Conservation (phyloP, 2,113 vertebrate species). For the Cisticola juncidis region DNA sequence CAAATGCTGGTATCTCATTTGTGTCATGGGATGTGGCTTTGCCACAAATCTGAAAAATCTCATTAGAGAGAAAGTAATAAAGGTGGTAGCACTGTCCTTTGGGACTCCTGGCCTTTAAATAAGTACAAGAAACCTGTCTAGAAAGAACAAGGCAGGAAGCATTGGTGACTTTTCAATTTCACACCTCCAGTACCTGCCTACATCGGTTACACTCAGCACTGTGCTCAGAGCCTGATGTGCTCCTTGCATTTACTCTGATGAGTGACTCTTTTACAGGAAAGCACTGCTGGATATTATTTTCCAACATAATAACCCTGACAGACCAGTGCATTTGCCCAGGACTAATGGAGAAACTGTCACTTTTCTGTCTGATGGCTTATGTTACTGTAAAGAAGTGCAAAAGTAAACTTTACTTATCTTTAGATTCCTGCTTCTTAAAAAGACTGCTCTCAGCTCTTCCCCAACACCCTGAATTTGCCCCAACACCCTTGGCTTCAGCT, state of each 20-base stretch:
- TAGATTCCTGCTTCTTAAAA: background rate
- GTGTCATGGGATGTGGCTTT: background rate
- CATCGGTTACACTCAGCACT: background rate
- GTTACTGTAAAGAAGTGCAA: background rate
- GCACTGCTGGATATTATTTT: conserved; percentile 10
- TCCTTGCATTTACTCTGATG: background rate
- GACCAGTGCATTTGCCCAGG: background rate
- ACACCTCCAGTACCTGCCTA: conserved; percentile 18
- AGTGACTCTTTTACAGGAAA: background rate
- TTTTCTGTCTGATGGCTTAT: background rate
- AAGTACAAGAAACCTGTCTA: conserved; percentile 13
- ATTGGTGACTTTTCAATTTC: conserved; percentile 40
- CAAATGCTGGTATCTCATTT: background rate
- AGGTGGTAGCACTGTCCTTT: background rate
- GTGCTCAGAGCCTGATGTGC: background rate
- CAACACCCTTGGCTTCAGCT: background rate
- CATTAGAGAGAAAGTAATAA: conserved; percentile 57
- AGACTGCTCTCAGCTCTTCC: background rate
- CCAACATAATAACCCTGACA: background rate
- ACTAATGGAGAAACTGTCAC: conserved; percentile 36
- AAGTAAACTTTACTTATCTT: background rate
- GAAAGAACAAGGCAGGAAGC: conserved; percentile 21
- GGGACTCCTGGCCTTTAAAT: conserved; percentile 13
- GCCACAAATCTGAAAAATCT: conserved; percentile 29
- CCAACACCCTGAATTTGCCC: background rate